These are phyloP conservation scores for Eumacrocentrus americanus DNA, from an alignment of 2,888 invertebrate genomes.

Conservation along the genomic window DNA sequence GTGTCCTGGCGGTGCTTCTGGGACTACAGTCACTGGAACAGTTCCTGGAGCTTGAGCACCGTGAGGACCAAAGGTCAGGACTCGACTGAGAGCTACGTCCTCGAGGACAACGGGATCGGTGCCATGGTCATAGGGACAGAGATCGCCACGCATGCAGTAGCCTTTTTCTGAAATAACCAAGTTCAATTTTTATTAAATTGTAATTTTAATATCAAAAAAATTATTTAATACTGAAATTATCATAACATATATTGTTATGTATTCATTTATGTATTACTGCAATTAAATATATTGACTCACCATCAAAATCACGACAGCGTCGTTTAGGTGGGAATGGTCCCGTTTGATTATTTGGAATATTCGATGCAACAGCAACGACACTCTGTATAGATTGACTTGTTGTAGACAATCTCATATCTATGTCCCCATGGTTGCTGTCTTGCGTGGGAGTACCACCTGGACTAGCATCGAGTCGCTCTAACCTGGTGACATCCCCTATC, in stretches of 20 bases:
- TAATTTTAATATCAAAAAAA: constrained; percentile 15
- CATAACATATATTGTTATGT: too few relatives aligned
- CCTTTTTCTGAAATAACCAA: constrained; percentile 83
- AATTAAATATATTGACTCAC: too few relatives aligned
- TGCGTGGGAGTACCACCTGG: constrained; percentile 65
- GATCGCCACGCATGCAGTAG: constrained; percentile 94
- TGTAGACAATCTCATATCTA: constrained; percentile 64
- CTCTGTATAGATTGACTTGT: constrained; percentile 65
- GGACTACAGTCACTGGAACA: constrained; percentile 51
- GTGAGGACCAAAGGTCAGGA: constrained; percentile 64
- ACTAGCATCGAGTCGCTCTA: constrained; percentile 51
- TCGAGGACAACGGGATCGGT: constrained; percentile 94
- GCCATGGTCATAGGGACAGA: constrained; percentile 97
- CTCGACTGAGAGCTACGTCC: constrained; percentile 72
- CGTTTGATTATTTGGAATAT: constrained; percentile 51
- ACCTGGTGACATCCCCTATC: constrained; percentile 49
- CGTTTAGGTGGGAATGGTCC: constrained; percentile 64
- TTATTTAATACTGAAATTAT: not conserved
- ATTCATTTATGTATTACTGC: too few relatives aligned
- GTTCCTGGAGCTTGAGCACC: constrained; percentile 56
- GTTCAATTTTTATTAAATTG: too few relatives aligned
- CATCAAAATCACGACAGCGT: constrained; percentile 88
- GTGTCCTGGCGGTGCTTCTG: constrained; percentile 54
- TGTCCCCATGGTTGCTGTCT: constrained; percentile 67
- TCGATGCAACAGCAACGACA: constrained; percentile 60